Conservation (phyloP, 2,888 invertebrate species). For the Drosophila infuscata region DNA sequence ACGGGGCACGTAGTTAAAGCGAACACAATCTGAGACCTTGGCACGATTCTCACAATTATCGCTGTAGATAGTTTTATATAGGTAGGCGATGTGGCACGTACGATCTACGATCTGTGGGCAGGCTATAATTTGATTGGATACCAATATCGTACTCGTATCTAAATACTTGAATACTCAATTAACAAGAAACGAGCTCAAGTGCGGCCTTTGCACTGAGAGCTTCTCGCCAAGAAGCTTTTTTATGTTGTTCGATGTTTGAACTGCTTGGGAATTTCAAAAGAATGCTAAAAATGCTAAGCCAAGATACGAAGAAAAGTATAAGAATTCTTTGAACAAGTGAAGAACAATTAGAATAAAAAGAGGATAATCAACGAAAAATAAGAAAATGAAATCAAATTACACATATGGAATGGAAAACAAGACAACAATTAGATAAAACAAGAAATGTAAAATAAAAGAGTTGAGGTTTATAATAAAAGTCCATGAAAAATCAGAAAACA, state of each 20-base stretch:
- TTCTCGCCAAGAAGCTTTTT: neutral
- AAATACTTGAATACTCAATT: conserved; percentile 17
- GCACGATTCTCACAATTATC: conserved; percentile 71
- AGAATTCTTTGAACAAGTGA: neutral
- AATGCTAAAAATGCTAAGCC: neutral
- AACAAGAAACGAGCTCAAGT: conserved; percentile 18
- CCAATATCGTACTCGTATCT: conserved; percentile 14
- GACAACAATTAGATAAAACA: neutral
- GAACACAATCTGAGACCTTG: conserved; percentile 75
- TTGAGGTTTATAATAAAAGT: neutral
- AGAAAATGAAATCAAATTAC: too few species aligned
- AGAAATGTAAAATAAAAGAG: neutral
- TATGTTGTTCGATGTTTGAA: neutral
- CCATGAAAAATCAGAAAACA: too few species aligned
- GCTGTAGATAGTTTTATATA: conserved; percentile 29
- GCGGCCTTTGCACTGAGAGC: neutral
- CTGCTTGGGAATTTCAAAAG: conserved; percentile 2
- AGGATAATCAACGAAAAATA: neutral
- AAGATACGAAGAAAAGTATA: neutral
- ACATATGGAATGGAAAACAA: neutral
- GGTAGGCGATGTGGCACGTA: conserved; percentile 55
- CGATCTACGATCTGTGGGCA: conserved; percentile 54
- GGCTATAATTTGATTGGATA: conserved; percentile 23
- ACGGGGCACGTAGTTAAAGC: conserved; percentile 71
- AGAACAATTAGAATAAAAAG: neutral